Evolutionary conservation across 2,797 vertebrate species (phyloP), one percentile per base, ranked within the genome.

Genomic region (Dallia pectoralis): DNA sequence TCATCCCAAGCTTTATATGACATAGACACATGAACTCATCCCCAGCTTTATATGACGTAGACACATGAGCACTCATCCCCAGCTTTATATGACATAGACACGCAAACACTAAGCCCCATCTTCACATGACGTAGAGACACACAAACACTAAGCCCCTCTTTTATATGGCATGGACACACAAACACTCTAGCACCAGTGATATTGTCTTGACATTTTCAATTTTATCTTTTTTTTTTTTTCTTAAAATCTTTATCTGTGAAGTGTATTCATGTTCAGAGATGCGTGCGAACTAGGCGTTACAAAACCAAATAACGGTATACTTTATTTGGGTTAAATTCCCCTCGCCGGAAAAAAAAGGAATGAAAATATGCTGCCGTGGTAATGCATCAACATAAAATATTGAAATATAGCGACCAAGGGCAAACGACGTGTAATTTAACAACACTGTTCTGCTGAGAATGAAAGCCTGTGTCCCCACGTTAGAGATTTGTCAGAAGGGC

Each of bases 311-410:
- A 86, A 89, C 86, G 88, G 87, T 81, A 82, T 81, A 87, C 88
- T 85, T 90, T 89, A 89, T 85, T 84, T 32, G 16, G 33, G 76
- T 84, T 84, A 88, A 87, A 85, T 86, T 85, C 85, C 25, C 64
- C 30, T 82, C 80, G 86, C 84, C 74, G 90, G n/a, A 40, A 40
- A 89, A 86, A 86, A 84, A 90, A 91, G 85, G 86, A 86, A 92
- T 87, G 86, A 87, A 87, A 85, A 84, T 83, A 83, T 85, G 82
- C 83, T 85, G 86, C 81, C 80, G 86, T 80, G 86, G 87, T 90
- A 91, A 91, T 89, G 88, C 84, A 91, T 92, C 89, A 89, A 88
- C 88, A 92, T 92, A 91, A 92, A 92, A 90, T 93, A 93, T 92
- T 91, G 91, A 92, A 92, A 91, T 90, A 87, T 88, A 88, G 85